Evolutionary conservation across 2,113 vertebrate genomes (phyloP), one percentile per base, ranked within the genome.

Genomic region (Charina bottae): DNA sequence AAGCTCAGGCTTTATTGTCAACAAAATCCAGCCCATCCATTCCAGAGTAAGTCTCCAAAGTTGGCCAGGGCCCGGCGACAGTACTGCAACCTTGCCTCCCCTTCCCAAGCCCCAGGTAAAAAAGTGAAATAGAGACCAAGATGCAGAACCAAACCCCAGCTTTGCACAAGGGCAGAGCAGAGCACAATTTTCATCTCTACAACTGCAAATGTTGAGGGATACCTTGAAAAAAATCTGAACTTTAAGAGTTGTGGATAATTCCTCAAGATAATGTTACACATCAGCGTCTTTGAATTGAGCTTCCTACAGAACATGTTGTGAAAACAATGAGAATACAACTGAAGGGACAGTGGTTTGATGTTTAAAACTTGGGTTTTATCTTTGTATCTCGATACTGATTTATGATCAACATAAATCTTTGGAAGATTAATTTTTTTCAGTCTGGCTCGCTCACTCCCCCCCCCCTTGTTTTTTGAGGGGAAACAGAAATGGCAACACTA

Each of bases 1-100:
- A 92, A 33, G 42, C n/a, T 89, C 49, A 60, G 87, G 72, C 33
- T 92, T 92, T 92, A 92, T 92, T 92, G 78, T 89, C 87, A 89
- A 64, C 46, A 62, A 78, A 89, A 89, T 54, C 23, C 56, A 62
- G 58, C n/a, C 49, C 33, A n/a, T 88, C 87, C 83, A 37, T 92
- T 89, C 78, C 21, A 68, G 42, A 88, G 23, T 15, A 83, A 83
- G 28, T n/a, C 91, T 84, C 26, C 68, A 23, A 21, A 1, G 5
- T n/a, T 55, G 23, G 86, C 42, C 24, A 90, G 55, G 49, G 49
- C 6, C 49, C 49, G 5, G 49, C 9, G 12, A 9, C 12, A 21
- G 10, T 12, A 85, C 0, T 24, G 26, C 19, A 56, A 24, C 15
- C 49, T 78, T 26, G 19, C 53, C n/a, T 26, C 54, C 64, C 64